phyloP scores from a whole-genome alignment of 2,797 vertebrate species.

The Molossus molossus region DNA sequence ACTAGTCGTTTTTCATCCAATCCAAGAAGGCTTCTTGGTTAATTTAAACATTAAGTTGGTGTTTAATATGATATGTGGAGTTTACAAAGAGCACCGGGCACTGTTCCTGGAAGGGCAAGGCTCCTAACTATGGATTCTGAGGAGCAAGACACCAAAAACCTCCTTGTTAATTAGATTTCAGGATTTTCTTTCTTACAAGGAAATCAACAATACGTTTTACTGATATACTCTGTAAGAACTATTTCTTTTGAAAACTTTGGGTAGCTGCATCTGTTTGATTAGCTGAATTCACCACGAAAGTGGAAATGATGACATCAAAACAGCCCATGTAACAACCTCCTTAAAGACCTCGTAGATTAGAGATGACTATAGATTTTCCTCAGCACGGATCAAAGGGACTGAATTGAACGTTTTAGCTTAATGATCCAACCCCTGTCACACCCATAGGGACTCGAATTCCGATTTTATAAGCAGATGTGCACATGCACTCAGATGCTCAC shows the following conservation, averaged over 20 bases:
- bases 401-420: slow-evolving; percentile 85
- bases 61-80: not conserved
- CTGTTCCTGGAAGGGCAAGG: not conserved
- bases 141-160: not conserved
- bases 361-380: slow-evolving; percentile 85
- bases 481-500: not conserved
- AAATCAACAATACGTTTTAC: slow-evolving; percentile 64
- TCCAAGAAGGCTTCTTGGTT: not conserved
- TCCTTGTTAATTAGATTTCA: slow-evolving; percentile 51
- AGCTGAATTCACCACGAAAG: slow-evolving; percentile 70
- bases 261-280: slow-evolving; percentile 63
- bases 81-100: not conserved
- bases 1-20: not conserved
- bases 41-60: not conserved
- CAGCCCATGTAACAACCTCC: slow-evolving; percentile 74
- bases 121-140: not conserved
- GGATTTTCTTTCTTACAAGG: slow-evolving; percentile 56
- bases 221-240: not conserved
- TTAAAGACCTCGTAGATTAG: slow-evolving; percentile 84
- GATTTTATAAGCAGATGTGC: slow-evolving; percentile 75
- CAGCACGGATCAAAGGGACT: slow-evolving; percentile 82
- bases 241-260: slow-evolving; percentile 61
- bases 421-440: slow-evolving; percentile 85
- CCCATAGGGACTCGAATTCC: slow-evolving; percentile 75
- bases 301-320: slow-evolving; percentile 84